phyloP scores from a whole-genome alignment of 2,797 vertebrate genomes.

The Anguilla obscura region DNA sequence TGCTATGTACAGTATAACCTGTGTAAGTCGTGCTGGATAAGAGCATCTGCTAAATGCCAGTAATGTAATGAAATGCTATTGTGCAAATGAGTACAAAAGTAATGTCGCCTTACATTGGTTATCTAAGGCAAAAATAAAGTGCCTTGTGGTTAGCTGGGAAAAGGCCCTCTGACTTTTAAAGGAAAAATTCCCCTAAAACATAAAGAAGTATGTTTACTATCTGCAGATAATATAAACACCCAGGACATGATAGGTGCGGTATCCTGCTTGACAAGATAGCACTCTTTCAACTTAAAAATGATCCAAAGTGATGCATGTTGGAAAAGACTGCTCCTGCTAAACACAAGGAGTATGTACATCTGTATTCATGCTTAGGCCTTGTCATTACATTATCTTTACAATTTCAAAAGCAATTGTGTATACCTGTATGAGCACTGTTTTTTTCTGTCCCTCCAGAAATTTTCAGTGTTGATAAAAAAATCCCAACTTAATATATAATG shows the following conservation, averaged over 20 bases:
- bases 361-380: background rate
- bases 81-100: background rate
- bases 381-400: background rate
- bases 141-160: background rate
- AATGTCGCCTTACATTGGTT: background rate
- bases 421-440: too few species aligned
- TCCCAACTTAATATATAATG: too few species aligned
- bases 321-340: background rate
- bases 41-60: too few species aligned
- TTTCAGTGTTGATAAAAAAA: too few species aligned
- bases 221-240: background rate
- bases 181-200: background rate
- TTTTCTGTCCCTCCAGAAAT: too few species aligned
- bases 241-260: background rate
- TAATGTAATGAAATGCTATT: background rate
- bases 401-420: too few species aligned
- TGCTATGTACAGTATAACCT: background rate
- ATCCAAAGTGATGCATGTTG: background rate
- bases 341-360: background rate
- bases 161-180: background rate
- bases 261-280: background rate
- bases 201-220: background rate
- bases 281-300: background rate
- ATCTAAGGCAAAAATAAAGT: background rate
- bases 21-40: too few species aligned